These are phyloP conservation scores for Cliona cf. orientalis DNA, from an alignment of 37 sponge, comb jelly and placozoan genomes.

Conservation along the genomic window DNA sequence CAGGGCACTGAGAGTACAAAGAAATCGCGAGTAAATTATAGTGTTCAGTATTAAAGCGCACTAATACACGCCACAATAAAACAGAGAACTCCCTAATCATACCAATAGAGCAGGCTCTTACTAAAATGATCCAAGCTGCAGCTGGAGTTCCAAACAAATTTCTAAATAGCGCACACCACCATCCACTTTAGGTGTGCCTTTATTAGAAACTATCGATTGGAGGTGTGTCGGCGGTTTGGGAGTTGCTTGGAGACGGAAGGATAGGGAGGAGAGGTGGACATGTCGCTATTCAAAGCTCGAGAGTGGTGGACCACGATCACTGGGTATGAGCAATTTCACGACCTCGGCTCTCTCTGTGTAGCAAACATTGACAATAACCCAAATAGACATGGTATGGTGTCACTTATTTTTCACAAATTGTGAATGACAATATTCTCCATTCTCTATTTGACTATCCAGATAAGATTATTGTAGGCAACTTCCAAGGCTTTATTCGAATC, in stretches of 20 bases:
- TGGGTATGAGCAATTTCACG: slow-evolving; percentile 85
- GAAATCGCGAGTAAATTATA: too few relatives aligned
- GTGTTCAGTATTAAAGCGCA: too few relatives aligned
- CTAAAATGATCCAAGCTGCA: neutral
- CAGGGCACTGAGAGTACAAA: too few relatives aligned
- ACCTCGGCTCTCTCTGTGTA: slow-evolving; percentile 64
- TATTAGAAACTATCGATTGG: neutral
- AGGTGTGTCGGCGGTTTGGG: neutral
- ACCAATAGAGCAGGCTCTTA: neutral
- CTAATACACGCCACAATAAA: too few relatives aligned
- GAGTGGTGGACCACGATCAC: slow-evolving; percentile 84
- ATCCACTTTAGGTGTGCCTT: neutral
- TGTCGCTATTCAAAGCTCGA: slow-evolving; percentile 91
- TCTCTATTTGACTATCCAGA: slow-evolving; percentile 35
- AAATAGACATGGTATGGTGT: slow-evolving; percentile 52
- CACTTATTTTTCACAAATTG: too few relatives aligned
- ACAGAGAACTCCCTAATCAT: neutral
- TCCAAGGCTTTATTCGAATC: slow-evolving; percentile 79
- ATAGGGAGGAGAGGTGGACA: too few relatives aligned
- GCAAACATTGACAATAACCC: slow-evolving; percentile 70
- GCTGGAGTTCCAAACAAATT: neutral
- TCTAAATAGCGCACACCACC: neutral
- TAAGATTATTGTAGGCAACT: slow-evolving; percentile 84
- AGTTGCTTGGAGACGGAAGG: neutral
- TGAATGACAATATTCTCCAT: too few relatives aligned